Evolutionary conservation across 92 coral and sea anemone genomes (phyloP), one percentile per base, ranked within the genome.

Genomic region (Zoanthus gigantus): DNA sequence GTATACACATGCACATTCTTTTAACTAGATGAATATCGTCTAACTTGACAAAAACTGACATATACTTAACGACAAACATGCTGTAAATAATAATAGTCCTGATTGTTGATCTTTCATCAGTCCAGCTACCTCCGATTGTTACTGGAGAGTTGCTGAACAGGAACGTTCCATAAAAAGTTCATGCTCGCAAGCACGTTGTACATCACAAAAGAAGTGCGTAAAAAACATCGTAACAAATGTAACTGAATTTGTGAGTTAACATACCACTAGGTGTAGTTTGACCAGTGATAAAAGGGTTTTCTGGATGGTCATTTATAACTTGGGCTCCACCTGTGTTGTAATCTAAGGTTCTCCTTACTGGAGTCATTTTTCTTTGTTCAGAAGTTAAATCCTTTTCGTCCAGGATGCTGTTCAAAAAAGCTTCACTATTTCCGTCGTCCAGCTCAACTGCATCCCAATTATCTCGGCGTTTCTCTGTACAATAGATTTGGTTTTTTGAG

Each of bases 211-310:
- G 42, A 37, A 2, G 42, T 37, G 42, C 42, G 4, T 1, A 37
- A 37, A 37, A 37, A 37, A 4, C 15, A 58, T 58, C n/a, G 31
- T 17, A 13, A 18, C 57, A 74, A 74, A 74, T 15, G 57, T 2
- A 28, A 45, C 44, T 44, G 0, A 44, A 74, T 52, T 74, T 7
- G 23, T 23, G 7, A 29, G 3, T 46, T 6, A 71, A 66, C 85
- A 15, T 81, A 81, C 85, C 85, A 65, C 61, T 81, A 23, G 85
- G 85, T 7, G 85, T 81, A 30, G 71, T 67, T 3, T 13, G 15
- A 9, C 46, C 61, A 2, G 31, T 46, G 23, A 2, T 44, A n/a
- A 46, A 71, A 71, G 23, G 23, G 44, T 23, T 46, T 11, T 68
- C 74, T 23, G 6, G 74, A 14, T 44, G 74, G 66, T 5, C 37